These are phyloP conservation scores for Penelope pileata DNA, from an alignment of 2,113 vertebrate species.

Conservation along the genomic window DNA sequence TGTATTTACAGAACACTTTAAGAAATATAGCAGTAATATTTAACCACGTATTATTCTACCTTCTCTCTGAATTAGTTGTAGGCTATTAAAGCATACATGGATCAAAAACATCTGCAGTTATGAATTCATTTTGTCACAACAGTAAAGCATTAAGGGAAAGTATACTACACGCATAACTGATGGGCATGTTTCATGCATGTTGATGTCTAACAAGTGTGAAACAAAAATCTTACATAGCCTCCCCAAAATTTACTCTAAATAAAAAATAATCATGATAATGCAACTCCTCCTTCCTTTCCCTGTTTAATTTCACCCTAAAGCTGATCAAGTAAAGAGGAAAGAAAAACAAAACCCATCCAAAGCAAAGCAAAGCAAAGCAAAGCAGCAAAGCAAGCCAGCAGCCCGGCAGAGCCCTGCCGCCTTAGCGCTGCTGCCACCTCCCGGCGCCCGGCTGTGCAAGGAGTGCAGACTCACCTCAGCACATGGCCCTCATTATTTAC, in stretches of 20 bases:
- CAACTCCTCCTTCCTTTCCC: not conserved
- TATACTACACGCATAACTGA: fast-evolving
- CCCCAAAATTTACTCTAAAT: not conserved
- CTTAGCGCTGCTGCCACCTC: not conserved
- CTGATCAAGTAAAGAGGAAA: fast-evolving
- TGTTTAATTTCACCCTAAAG: fast-evolving
- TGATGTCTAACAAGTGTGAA: too few species aligned
- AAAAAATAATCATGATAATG: not conserved
- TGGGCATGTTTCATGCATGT: not conserved
- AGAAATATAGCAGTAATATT: not conserved
- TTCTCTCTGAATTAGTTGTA: not conserved
- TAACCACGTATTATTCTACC: not conserved
- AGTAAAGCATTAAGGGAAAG: not conserved
- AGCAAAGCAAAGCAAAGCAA: too few species aligned
- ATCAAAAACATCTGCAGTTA: not conserved
- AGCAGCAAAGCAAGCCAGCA: not conserved
- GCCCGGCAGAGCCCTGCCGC: too few species aligned
- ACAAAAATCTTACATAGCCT: not conserved
- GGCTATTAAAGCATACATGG: not conserved
- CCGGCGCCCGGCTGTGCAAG: too few species aligned
- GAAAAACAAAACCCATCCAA: not conserved
- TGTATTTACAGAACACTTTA: not conserved
- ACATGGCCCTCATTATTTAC: fast-evolving
- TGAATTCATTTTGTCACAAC: not conserved
- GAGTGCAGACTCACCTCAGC: too few species aligned